Base-by-base conservation (phyloP, 2,888 invertebrate species). In the Drosophila nigritarsus region DNA sequence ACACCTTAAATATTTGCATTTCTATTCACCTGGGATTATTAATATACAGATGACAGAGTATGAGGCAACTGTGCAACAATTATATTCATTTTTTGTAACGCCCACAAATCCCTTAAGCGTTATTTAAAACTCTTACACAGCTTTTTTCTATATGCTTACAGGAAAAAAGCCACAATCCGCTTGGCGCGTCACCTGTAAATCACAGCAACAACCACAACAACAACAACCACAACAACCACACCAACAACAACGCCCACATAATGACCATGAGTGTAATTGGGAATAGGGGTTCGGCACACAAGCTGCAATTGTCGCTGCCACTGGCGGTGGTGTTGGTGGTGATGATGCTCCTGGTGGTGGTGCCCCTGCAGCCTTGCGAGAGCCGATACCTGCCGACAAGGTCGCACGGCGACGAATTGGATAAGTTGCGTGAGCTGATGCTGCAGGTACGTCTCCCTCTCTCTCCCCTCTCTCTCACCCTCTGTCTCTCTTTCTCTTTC, bases 371-470 rank as follows among this genome's bases (percentile, higher is more conserved):
- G 73, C 89, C 91, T 77, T 91, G 91, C 72, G 93, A 93, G 76
- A 87, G 92, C 65, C 92, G 94, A 84, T 94, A 94, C 82, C 91
- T 94, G 70, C 94, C 94, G 56, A 94, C 94, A 79, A 92, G 94
- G 91, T 93, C 93, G 77, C 94, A 93, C 81, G 93, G 93, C 63
- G 94, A 94, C 87, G 93, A 94, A 85, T 91, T 94, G 89, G 94
- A 94, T 87, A 94, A 94, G 92, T 91, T 94, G 78, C 92, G 94
- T 78, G 94, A 94, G 82, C 90, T 94, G 76, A 93, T 94, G 91
- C 93, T 94, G 92, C 94, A 94, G 93, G 94, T 94, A 92, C 93
- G 94, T 86, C 36, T 7, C 18, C 32, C 2, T 1, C 36, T 29
- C 29, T 34, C n/a, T 4, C 20, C 9, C 20, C 32, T 32, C 27